Evolutionary conservation across 2,888 invertebrate genomes (phyloP), one percentile per base, ranked within the genome.

Genomic region (Asteroscopus sphinx): DNA sequence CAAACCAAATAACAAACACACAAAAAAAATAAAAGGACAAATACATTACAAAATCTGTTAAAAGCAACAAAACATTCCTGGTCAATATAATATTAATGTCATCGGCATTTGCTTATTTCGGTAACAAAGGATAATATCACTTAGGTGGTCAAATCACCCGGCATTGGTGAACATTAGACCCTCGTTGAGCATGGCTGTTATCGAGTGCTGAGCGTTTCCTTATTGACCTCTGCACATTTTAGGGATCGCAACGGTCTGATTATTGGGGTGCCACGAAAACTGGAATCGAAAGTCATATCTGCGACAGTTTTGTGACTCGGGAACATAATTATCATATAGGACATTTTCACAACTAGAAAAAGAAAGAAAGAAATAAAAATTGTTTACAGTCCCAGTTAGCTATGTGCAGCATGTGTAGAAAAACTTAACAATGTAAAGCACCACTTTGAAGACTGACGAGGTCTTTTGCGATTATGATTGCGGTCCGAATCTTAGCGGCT

Each of bases 91-190:
- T 6, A 35, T 58, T 58, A 65, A 48, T 26, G 39, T 49, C 49
- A 58, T 44, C 6, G 39, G 4, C 59, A 33, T 42, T 37, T 40
- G 42, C 17, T 33, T 33, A 12, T 33, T 42, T 13, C 6, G 8
- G 2, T 13, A 63, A 46, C 39, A 68, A 72, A 51, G 40, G 56
- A 68, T 57, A 72, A 68, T 72, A 62, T 62, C 46, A 68, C 44
- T 72, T 52, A 48, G 53, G 13, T 49, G 44, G 51, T 58, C 58
- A 55, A 73, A 73, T 62, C 51, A 68, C 62, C 54, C 40, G 57
- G 35, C 41, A 35, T 36, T 39, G 39, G 12, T 17, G 47, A 55
- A 72, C 68, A 68, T 68, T 68, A 73, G 63, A 73, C 68, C 58
- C 53, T 69, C 57, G 44, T 73, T 63, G 58, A 51, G 57, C 6